Evolutionary conservation across 2,113 vertebrate species (phyloP), one percentile per base, ranked within the genome.

Genomic region (Rhinoptilus africanus): DNA sequence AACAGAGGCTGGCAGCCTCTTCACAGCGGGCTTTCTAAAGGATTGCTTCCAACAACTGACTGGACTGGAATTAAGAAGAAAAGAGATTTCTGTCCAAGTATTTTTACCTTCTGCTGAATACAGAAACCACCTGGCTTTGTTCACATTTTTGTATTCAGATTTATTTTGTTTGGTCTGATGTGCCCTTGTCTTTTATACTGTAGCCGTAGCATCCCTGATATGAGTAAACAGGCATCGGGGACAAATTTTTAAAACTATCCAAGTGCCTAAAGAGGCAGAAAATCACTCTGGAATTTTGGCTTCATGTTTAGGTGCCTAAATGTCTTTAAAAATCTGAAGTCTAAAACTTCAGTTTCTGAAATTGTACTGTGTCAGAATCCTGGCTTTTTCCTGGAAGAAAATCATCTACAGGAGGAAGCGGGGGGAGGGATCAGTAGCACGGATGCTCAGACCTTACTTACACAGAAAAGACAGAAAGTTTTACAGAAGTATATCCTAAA

Each of bases 21-120:
- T 79, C 35, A 3, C 41, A 59, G 39, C 0, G 0, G 48, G 30
- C n/a, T 77, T 72, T 43, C 54, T 27, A 0, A 34, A 20, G 22
- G 47, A 14, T 27, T 86, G 41, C 41, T 83, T 83, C 82, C 83
- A 50, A 1, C 28, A 53, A 5, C 9, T 4, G 54, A 6, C 83
- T 86, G 75, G 37, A 12, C 43, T 64, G 69, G 14, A 77, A 77
- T 56, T 66, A 50, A 71, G 75, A 73, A 37, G 57, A n/a, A 47
- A 66, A 67, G 35, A 66, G 12, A n/a, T 73, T 47, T 30, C 41
- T 80, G 68, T 53, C 22, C 63, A 19, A 0, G 16, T 10, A 16
- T 62, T 83, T 66, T 50, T 57, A 34, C 59, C 43, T 78, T 56
- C 67, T 88, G 71, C 75, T 73, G 64, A 53, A 21, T 12, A 51